Percentiles rank a stretch among this genome's conserved stretches.
These are phyloP conservation scores for Drosophila melanocephala DNA, from an alignment of 2,888 invertebrate genomes.

Conservation along the genomic window DNA sequence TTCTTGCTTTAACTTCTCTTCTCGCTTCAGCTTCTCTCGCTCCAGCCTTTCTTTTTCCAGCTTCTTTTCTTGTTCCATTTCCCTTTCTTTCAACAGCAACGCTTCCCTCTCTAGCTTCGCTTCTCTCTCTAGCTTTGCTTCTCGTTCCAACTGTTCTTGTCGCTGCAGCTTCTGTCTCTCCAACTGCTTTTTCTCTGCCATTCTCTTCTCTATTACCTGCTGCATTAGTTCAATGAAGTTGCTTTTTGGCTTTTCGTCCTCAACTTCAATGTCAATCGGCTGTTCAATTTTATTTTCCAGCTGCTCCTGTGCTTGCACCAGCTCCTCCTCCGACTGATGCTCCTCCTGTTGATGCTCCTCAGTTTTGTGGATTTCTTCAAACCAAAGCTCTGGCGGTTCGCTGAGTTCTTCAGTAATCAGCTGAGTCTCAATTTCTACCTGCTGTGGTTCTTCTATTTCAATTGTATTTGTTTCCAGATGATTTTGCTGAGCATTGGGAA, in stretches of 20 bases:
- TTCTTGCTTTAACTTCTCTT: neutral
- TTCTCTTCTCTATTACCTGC: neutral
- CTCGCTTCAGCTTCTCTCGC: neutral
- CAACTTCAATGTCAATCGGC: neutral
- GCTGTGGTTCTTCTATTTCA: neutral
- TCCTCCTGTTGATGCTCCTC: constrained; percentile 9
- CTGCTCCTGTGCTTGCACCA: neutral
- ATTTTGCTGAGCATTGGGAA: constrained; percentile 18
- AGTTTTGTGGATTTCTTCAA: constrained; percentile 6
- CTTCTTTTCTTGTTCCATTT: neutral
- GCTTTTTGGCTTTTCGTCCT: neutral
- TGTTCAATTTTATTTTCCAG: neutral
- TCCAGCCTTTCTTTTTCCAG: neutral
- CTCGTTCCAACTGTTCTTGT: neutral
- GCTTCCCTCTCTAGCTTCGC: neutral
- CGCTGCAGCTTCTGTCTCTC: neutral
- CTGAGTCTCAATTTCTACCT: neutral
- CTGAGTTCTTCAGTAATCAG: constrained; percentile 17
- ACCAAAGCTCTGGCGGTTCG: constrained; percentile 15
- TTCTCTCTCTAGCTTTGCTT: neutral
- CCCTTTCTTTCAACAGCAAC: neutral
- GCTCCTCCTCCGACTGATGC: neutral
- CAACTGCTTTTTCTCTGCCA: neutral
- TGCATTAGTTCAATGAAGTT: neutral
- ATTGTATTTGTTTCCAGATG: neutral